Evolutionary conservation across 2,888 invertebrate species (phyloP), one percentile per base, ranked within the genome.

Genomic region (Acanthosepion pharaonis): DNA sequence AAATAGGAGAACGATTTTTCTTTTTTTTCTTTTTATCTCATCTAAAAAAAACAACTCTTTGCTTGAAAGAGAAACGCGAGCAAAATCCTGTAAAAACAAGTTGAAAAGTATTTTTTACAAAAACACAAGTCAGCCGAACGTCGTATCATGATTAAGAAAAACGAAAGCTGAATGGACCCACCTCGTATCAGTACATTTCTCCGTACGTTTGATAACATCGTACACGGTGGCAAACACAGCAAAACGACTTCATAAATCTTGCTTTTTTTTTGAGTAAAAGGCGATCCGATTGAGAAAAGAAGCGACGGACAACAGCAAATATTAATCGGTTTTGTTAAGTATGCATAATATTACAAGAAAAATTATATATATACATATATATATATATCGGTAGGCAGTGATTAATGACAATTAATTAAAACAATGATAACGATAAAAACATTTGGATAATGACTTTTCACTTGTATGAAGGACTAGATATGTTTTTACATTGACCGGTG

Each of bases 141-240:
- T 33, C 78, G n/a, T 11, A 78, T n/a, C 33, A 59, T 23, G 59
- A 23, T 5, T 23, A 59, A 59, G 23, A 59, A 23, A 59, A 5
- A 59, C 20, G 4, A 55, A 55, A 18, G 6, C 20, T 59, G 20
- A 59, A 20, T 78, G 78, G n/a, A 78, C 78, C 78, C 78, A 78
- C 78, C 78, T 78, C 78, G 78, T 78, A 78, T 15, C n/a, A n/a
- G 78, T 78, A 78, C 78, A 78, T 78, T 78, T 78, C 78, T 78
- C 78, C 78, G n/a, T 9, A 78, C 78, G 78, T 78, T 78, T 78
- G 78, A 78, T 33, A 78, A 78, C 78, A 78, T 78, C n/a, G 78
- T 78, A 51, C 78, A 33, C 78, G 78, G 33, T 78, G 78, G n/a
- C 78, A 78, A 78, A 33, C n/a, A 15, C 78, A n/a, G 33, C 78